These are phyloP conservation scores for Ostrea denselamellosa DNA, from an alignment of 1,140 invertebrate genomes.

Conservation along the genomic window DNA sequence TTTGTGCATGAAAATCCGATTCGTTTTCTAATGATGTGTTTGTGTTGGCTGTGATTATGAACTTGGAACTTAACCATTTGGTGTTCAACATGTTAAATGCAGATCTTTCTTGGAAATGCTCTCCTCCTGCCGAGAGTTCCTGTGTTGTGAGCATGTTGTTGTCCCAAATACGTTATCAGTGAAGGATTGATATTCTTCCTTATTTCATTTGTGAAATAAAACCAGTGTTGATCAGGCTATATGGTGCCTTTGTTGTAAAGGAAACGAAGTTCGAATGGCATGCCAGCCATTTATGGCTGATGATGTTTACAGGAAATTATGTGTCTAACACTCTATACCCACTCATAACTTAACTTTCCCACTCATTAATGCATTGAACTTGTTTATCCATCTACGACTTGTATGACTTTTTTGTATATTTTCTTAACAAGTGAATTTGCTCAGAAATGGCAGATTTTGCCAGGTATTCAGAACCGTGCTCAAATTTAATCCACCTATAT, in stretches of 20 bases:
- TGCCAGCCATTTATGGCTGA: neutral
- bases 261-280: neutral
- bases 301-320: slow-evolving; percentile 6
- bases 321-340: neutral
- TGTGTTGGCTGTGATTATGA: too few species aligned
- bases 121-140: neutral
- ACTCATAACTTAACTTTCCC: neutral
- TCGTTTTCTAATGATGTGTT: too few species aligned
- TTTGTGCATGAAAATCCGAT: too few species aligned
- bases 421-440: too few species aligned
- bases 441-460: too few species aligned
- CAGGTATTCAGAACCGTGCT: too few species aligned
- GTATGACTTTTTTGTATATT: too few species aligned
- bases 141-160: neutral
- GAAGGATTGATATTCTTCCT: neutral
- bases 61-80: too few species aligned
- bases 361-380: too few species aligned
- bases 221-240: neutral
- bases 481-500: too few species aligned
- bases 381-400: too few species aligned
- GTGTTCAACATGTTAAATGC: too few species aligned
- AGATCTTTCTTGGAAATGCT: neutral
- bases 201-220: neutral
- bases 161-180: neutral
- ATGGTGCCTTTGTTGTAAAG: neutral